Base-by-base conservation (phyloP, 2,888 invertebrate genomes). In the Micoletzkya japonica region DNA sequence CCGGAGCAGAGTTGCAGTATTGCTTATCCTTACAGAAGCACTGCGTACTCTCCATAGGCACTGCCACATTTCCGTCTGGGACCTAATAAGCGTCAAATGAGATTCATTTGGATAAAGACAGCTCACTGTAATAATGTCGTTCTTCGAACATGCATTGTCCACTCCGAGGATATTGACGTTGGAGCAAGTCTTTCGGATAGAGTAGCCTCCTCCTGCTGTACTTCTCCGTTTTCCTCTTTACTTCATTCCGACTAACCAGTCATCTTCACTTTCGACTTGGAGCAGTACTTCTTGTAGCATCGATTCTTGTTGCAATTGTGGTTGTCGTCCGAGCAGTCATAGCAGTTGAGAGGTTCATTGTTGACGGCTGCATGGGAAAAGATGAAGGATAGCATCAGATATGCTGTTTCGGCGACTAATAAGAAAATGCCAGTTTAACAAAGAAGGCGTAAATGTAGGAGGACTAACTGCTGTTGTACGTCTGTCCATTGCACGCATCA, bases 211-310 rank as follows among this genome's bases (percentile, higher is more conserved):
- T 76, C 52, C 57, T 71, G n/a, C 58, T 20, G 17, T 26, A 20
- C 49, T 34, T 26, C 49, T 69, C n/a, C 17, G 24, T 2, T 37
- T 26, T 28, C 28, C 28, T 10, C 10, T 63, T n/a, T 24, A 39
- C 37, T n/a, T 44, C 7, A 37, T 32, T 20, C n/a, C 34, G 17
- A 44, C 63, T 63, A 14, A 74, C 76, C 72, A 37, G 73, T 72
- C 7, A 78, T 14, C n/a, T 68, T 64, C 1, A 75, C 70, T 39
- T 69, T 69, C 44, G 73, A 70, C 56, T 76, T 77, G 54, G 72
- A 34, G 60, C 79, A 79, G 54, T 79, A 79, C 66, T 79, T 79
- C 63, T 79, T 79, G 44, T 70, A 63, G 57, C 79, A 79, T 30
- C 71, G 69, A 2, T 74, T 73, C 49, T 74, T 73, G 24, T 73